Conservation (phyloP, 2,797 vertebrate genomes). For the Girardinus metallicus region DNA sequence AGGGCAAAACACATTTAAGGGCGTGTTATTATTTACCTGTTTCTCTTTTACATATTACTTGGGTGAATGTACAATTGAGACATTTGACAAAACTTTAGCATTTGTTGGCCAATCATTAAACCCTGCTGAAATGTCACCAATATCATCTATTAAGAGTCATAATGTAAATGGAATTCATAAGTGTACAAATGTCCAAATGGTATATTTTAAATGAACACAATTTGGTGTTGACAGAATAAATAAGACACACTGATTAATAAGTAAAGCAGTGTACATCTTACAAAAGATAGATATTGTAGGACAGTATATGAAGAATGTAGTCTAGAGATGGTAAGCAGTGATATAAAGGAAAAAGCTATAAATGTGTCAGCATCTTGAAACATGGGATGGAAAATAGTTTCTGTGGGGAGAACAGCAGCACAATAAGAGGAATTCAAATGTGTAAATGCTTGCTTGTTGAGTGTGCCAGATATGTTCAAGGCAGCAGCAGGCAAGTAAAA, state of each 20-base stretch:
- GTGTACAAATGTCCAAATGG: background rate
- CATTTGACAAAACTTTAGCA: background rate
- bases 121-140: background rate
- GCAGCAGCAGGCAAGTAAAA: background rate
- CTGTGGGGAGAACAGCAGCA: background rate
- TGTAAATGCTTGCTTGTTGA: background rate
- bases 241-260: background rate
- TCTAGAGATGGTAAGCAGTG: background rate
- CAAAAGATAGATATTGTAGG: background rate
- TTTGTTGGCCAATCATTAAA: background rate
- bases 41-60: background rate
- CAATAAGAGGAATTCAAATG: background rate
- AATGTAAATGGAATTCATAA: background rate
- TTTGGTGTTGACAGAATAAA: background rate
- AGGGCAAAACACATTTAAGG: background rate
- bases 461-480: background rate
- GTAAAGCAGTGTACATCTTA: background rate
- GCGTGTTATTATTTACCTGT: background rate
- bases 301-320: background rate
- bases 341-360: background rate
- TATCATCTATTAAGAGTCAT: background rate
- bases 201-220: background rate
- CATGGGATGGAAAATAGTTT: background rate
- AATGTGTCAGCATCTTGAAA: background rate
- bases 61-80: background rate